These are phyloP conservation scores for Poeciliopsis turrubarensis DNA, from an alignment of 2,113 vertebrate species.

Conservation along the genomic window DNA sequence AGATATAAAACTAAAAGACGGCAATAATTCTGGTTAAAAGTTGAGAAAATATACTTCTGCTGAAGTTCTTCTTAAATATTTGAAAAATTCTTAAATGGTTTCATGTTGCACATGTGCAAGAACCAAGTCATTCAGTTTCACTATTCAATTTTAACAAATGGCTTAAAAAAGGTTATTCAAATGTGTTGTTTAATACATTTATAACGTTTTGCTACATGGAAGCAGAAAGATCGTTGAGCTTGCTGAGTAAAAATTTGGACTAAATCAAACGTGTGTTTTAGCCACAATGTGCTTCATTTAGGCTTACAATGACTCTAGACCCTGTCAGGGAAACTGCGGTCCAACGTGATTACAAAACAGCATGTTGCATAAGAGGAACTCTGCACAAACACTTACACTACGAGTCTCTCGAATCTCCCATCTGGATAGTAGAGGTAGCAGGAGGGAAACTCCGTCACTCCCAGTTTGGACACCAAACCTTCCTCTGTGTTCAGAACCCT, in stretches of 20 bases:
- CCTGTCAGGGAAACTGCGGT: not conserved
- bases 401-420: conserved; percentile 79
- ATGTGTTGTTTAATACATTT: not conserved
- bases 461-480: conserved; percentile 78
- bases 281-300: not conserved
- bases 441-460: conserved; percentile 87
- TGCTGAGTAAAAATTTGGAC: not conserved
- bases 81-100: not conserved
- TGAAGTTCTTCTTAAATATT: not conserved
- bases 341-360: not conserved
- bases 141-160: not conserved
- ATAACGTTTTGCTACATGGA: not conserved
- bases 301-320: not conserved
- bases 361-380: not conserved
- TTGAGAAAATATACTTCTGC: not conserved
- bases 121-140: not conserved
- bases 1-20: not conserved
- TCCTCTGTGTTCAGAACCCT: conserved; percentile 83
- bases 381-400: conserved; percentile 80
- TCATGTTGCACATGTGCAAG: not conserved
- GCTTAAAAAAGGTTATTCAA: not conserved
- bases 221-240: not conserved
- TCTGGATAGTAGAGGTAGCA: conserved; percentile 84
- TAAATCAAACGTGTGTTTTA: not conserved
- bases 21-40: not conserved